These are phyloP conservation scores for Rhamnusium bicolor DNA, from an alignment of 2,888 invertebrate genomes.

Conservation along the genomic window DNA sequence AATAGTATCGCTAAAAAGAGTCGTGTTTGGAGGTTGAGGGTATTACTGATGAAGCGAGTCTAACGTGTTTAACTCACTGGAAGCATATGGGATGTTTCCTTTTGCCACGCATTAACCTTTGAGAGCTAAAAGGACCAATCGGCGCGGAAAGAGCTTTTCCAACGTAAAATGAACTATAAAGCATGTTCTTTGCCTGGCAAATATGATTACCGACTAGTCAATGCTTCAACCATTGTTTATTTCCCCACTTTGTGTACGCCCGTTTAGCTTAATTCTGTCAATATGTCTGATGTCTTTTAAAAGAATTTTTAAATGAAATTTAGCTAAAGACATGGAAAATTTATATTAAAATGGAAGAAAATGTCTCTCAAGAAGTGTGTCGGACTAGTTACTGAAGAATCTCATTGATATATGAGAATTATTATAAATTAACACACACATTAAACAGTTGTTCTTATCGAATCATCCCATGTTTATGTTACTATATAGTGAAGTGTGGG, in stretches of 20 bases:
- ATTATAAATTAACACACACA: not conserved
- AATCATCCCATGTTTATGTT: no score
- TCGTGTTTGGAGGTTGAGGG: conserved; percentile 48
- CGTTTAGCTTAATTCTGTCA: conserved; percentile 35
- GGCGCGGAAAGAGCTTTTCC: conserved; percentile 60
- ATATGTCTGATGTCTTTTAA: conserved; percentile 19
- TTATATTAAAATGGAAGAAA: not conserved
- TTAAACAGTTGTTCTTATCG: not conserved
- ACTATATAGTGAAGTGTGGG: no score
- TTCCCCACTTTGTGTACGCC: conserved; percentile 46
- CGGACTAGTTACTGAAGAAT: not conserved
- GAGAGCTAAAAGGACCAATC: conserved; percentile 67
- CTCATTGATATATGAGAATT: not conserved
- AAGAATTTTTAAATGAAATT: conserved; percentile 10
- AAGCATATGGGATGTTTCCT: conserved; percentile 69
- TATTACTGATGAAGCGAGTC: conserved; percentile 65
- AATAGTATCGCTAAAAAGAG: conserved; percentile 16
- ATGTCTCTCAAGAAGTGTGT: not conserved
- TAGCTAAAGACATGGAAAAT: conserved; percentile 1
- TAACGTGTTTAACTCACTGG: conserved; percentile 66
- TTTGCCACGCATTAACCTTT: conserved; percentile 70
- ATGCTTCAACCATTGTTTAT: conserved; percentile 66
- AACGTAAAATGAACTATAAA: conserved; percentile 68
- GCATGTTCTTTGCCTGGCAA: conserved; percentile 66
- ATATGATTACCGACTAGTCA: conserved; percentile 67